A percentile compares a stretch with the other conserved stretches of the same genome.
phyloP scores from a whole-genome alignment of 2,888 invertebrate genomes.

The Scaptomyza flava region DNA sequence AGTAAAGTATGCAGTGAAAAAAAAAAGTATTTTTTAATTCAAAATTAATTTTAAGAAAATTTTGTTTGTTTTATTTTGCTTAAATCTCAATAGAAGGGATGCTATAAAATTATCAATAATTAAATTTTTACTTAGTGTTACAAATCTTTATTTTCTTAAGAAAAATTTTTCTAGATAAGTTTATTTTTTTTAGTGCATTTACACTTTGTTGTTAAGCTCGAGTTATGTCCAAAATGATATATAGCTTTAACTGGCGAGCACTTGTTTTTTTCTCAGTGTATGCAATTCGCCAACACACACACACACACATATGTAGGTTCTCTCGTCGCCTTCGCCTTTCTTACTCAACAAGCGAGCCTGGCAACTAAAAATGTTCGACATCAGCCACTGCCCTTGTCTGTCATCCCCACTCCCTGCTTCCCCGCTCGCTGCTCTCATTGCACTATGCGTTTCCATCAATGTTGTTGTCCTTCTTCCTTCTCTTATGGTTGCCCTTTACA shows the following conservation, averaged over 20 bases:
- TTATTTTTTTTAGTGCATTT: background rate
- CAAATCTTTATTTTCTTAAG: background rate
- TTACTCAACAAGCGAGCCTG: slow-evolving; percentile 32
- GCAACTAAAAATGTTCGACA: slow-evolving; percentile 65
- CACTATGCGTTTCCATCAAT: slow-evolving; percentile 49
- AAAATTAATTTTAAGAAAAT: too few species aligned
- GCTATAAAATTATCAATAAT: background rate
- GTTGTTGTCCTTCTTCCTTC: slow-evolving; percentile 35
- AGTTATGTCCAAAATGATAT: background rate
- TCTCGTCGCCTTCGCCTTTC: background rate
- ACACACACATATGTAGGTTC: background rate
- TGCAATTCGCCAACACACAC: slow-evolving; percentile 4
- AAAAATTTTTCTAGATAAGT: too few species aligned
- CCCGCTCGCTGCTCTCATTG: slow-evolving; percentile 14
- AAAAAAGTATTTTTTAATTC: background rate
- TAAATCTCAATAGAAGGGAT: too few species aligned
- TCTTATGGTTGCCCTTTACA: slow-evolving; percentile 59
- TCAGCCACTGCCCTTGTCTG: slow-evolving; percentile 57
- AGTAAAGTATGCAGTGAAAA: background rate
- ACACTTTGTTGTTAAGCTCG: background rate
- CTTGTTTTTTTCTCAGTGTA: slow-evolving; percentile 3
- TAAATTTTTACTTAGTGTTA: background rate
- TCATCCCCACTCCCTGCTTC: background rate
- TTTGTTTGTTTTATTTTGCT: too few species aligned
- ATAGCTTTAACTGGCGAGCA: background rate